Percentiles rank a stretch among this genome's conserved stretches.
Evolutionary conservation across 2,113 vertebrate genomes (phyloP).

Genomic region (Asarcornis scutulata): DNA sequence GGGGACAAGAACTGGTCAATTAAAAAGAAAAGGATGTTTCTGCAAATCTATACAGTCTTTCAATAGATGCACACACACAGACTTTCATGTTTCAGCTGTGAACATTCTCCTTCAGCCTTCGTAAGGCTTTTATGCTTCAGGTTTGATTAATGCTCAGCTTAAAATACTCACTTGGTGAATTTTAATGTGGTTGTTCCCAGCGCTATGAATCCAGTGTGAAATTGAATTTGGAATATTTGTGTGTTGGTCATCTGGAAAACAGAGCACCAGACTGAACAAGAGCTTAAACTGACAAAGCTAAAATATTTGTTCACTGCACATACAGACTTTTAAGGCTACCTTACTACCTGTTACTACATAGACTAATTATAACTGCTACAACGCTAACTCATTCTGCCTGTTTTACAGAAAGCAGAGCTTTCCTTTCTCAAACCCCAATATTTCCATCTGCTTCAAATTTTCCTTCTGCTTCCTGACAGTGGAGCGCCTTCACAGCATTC

Average conservation of each 20-base stretch:
- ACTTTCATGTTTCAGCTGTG: neutral
- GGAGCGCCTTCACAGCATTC: neutral
- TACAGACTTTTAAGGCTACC: neutral
- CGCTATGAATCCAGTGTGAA: conserved; percentile 96
- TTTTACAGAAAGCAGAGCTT: neutral
- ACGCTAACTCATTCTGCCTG: neutral
- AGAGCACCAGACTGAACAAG: neutral
- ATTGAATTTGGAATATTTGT: conserved; percentile 98
- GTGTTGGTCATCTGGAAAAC: conserved; percentile 92
- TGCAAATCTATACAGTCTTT: neutral
- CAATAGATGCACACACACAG: neutral
- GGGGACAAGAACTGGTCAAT: neutral
- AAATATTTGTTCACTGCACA: neutral
- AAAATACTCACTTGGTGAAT: conserved; percentile 92
- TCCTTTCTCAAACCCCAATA: neutral
- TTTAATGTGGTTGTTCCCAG: conserved; percentile 90
- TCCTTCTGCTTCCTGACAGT: neutral
- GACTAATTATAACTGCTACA: neutral
- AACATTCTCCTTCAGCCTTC: neutral
- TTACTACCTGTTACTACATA: neutral
- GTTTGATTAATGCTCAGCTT: neutral
- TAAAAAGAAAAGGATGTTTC: neutral
- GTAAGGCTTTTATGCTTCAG: neutral
- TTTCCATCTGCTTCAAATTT: neutral
- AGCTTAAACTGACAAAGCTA: neutral